Percentiles rank a stretch among this genome's conserved stretches.
Conservation (phyloP, 2,888 invertebrate genomes). For the Timema cristinae region DNA sequence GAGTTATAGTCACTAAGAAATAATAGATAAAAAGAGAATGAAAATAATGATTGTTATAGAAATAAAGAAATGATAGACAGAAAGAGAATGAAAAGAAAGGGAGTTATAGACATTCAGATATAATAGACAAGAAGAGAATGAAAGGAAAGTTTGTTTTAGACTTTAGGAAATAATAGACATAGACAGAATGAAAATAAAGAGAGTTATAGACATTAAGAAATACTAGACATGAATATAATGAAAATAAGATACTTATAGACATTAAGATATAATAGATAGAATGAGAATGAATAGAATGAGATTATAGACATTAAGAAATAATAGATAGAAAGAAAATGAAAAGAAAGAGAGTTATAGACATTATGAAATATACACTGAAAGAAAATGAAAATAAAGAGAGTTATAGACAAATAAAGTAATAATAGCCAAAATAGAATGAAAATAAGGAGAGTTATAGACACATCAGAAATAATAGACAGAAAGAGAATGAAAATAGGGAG, state of each 20-base stretch:
- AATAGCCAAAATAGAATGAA: conserved; percentile 19
- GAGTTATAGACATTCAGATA: neutral
- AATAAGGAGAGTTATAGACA: too few species aligned
- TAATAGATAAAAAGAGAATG: neutral
- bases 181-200: neutral
- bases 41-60: neutral
- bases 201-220: neutral
- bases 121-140: neutral
- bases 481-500: too few species aligned
- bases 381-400: conserved; percentile 31
- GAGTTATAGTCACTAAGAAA: neutral
- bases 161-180: neutral
- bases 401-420: conserved; percentile 14
- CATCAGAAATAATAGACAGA: too few species aligned
- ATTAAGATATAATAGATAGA: neutral
- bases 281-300: neutral
- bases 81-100: neutral
- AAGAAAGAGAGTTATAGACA: conserved; percentile 11
- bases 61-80: neutral
- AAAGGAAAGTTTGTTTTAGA: neutral
- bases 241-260: neutral
- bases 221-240: neutral
- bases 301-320: neutral
- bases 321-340: neutral
- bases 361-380: conserved; percentile 2